Evolutionary conservation across 2,113 vertebrate genomes (phyloP), one percentile per base, ranked within the genome.

Genomic region (Hypanus sabinus): DNA sequence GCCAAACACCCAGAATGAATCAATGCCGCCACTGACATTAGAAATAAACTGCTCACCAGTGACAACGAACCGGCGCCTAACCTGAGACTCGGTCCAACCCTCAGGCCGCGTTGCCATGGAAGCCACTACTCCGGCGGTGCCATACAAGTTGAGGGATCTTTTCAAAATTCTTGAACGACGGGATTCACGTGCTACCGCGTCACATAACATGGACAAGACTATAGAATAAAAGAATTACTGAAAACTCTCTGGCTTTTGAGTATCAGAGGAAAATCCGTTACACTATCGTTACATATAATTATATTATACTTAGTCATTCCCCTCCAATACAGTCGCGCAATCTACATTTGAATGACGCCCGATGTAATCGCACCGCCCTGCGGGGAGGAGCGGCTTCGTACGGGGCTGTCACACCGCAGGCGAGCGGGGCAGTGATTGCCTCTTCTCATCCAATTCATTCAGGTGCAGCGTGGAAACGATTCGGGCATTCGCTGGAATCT

Each of bases 271-370:
- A 70, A 70, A 10, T 16, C 9, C 11, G 18, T 11, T 10, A 16
- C 5, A 70, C 18, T 70, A 70, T 18, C 68, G 18, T 18, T 11
- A 70, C 18, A 70, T 70, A 70, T 70, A 70, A 70, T 70, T 70
- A 18, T 70, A 11, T 11, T 70, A 0, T 3, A 55, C 18, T 46
- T 3, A 46, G 3, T 22, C 10, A 4, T 11, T 46, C 30, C 27
- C 75, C 46, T 33, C 76, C 79, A 33, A 18, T 30, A n/a, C 55
- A 62, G n/a, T 92, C 73, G 94, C 24, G 60, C 55, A 92, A 88
- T 38, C 94, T 30, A 62, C 10, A 80, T 94, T 94, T 94, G 75
- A 94, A 94, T 92, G n/a, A 90, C 76, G 16, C 94, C 60, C 27
- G 38, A 79, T 11, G 36, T 80, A 4, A 80, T 80, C 18, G 36